Percentiles rank a stretch among this genome's conserved stretches.
phyloP scores from a whole-genome alignment of 2,797 vertebrate genomes.

The Pseudomugil gertrudae region DNA sequence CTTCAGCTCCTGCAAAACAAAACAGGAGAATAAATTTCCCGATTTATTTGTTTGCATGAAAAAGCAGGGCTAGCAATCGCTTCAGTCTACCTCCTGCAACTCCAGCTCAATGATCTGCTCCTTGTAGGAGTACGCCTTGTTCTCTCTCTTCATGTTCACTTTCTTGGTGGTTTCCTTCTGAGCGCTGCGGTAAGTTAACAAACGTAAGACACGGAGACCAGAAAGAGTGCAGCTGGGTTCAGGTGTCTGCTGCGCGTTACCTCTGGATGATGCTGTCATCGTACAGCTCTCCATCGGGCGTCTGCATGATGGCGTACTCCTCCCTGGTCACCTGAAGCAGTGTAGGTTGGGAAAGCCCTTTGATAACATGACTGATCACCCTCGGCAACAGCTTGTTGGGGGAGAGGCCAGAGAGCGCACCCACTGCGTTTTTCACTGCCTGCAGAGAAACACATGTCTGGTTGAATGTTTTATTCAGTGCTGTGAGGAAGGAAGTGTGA shows the following conservation, averaged over 20 bases:
- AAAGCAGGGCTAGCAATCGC: not conserved
- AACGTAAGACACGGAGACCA: not conserved
- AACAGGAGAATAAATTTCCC: not conserved
- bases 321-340: conserved; percentile 89
- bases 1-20: conserved; percentile 88
- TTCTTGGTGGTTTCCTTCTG: conserved; percentile 95
- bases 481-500: not conserved
- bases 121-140: conserved; percentile 98
- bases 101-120: conserved; percentile 98
- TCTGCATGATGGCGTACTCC: conserved; percentile 93
- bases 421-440: conserved; percentile 91
- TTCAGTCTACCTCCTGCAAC: conserved; percentile 90
- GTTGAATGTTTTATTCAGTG: not conserved
- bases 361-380: conserved; percentile 85
- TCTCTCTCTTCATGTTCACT: conserved; percentile 96
- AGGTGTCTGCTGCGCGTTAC: conserved; percentile 64
- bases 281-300: conserved; percentile 90
- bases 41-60: not conserved
- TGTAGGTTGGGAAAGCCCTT: conserved; percentile 84
- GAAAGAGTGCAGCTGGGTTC: not conserved
- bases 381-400: conserved; percentile 88
- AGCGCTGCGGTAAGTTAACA: conserved; percentile 80
- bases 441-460: conserved; percentile 49
- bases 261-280: conserved; percentile 95
- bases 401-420: conserved; percentile 87